Percentiles rank a stretch among this genome's conserved stretches.
These are phyloP conservation scores for Heteromormyrus szaboi DNA, from an alignment of 2,797 vertebrate species.

Conservation along the genomic window DNA sequence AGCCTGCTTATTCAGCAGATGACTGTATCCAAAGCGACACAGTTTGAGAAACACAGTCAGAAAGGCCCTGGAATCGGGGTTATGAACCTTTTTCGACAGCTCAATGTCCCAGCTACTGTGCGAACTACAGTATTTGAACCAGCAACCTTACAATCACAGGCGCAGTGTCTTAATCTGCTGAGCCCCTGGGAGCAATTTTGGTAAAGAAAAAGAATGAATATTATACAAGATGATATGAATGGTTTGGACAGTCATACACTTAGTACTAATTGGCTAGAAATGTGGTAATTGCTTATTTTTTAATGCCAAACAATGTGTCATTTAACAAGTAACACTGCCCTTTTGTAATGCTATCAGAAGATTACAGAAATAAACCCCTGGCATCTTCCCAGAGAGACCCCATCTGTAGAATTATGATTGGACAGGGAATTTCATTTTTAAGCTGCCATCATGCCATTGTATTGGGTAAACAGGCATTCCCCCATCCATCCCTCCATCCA, in stretches of 20 bases:
- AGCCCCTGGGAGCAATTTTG: neutral
- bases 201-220: neutral
- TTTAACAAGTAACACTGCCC: neutral
- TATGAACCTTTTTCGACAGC: neutral
- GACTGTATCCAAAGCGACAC: neutral
- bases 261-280: neutral
- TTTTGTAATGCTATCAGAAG: conserved; percentile 3
- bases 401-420: neutral
- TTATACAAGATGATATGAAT: neutral
- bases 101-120: neutral
- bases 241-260: neutral
- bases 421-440: neutral
- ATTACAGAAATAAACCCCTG: neutral
- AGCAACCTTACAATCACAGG: neutral
- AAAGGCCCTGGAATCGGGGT: neutral
- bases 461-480: neutral
- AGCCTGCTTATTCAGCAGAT: neutral
- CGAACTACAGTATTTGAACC: neutral
- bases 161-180: neutral
- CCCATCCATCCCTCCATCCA: neutral
- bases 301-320: neutral
- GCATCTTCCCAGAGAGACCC: neutral
- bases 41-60: neutral
- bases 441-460: neutral
- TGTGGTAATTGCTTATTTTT: neutral